Base-by-base conservation (phyloP, 2,113 vertebrate species). In the Eretmochelys imbricata region DNA sequence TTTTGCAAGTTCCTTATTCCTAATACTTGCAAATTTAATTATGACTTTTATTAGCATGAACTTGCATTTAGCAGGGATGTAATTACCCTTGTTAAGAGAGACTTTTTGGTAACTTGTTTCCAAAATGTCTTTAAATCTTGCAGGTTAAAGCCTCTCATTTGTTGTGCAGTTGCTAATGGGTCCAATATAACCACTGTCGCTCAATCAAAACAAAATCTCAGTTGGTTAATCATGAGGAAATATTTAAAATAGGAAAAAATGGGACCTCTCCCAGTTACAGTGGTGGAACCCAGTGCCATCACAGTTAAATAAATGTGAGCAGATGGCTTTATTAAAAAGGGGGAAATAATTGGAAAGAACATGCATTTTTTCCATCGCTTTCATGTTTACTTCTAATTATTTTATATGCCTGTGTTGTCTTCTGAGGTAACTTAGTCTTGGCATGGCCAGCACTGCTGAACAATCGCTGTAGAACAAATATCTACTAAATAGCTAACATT, bases 211-310 rank as follows among this genome's bases (percentile, higher is more conserved):
- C 83, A 83, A 0, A 51, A 4, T 2, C 89, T 80, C 85, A 2
- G 4, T 0, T 5, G 91, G 72, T 8, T 46, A 4, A 1, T n/a
- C 83, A 2, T 0, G 22, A 57, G 54, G 42, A 75, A 85, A 8
- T 22, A 51, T 75, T 79, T 76, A 48, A 46, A 82, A 82, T 79
- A 7, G 65, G 38, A 19, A 59, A 81, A 10, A 0, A 20, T 51
- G 57, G 53, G 51, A 6, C 0, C 2, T 51, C 35, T 80, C 59
- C 76, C 11, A 0, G 1, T 2, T 0, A 9, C 42, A 1, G 0
- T 27, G 75, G 46, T 1, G 1, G 81, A 50, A 27, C 14, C 62
- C 69, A n/a, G 62, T 83, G 55, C 72, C 85, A 85, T 88, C 8
- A 54, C 53, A 22, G 53, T 22, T 54, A 54, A 54, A 22, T 85